Conservation (phyloP, 1,140 invertebrate genomes). For the Listronotus oregonensis region DNA sequence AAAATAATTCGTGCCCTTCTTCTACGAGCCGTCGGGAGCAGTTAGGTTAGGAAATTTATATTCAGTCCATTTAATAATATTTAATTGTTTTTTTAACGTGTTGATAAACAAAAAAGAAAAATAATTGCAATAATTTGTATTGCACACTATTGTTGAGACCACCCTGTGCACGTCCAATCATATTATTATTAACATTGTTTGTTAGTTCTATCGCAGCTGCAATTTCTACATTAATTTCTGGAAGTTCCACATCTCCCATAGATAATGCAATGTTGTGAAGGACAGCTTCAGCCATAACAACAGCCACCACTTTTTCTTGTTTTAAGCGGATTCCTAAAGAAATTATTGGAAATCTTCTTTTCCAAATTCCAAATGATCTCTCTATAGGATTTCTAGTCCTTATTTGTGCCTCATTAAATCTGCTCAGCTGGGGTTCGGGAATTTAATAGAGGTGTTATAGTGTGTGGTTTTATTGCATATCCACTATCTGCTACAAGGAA, state of each 20-base stretch:
- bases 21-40: no score
- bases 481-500: constrained; percentile 3
- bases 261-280: neutral
- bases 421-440: neutral
- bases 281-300: neutral
- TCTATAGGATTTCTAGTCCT: neutral
- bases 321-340: neutral
- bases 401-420: constrained; percentile 1
- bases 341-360: constrained; percentile 8
- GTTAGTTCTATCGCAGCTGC: neutral
- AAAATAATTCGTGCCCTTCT: no score
- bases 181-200: neutral
- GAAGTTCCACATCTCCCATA: neutral
- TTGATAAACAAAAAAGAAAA: no score
- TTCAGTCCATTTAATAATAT: no score
- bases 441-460: constrained; percentile 6
- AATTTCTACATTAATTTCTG: neutral
- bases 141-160: neutral
- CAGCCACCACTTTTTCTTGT: neutral
- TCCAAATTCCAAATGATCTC: constrained; percentile 22
- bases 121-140: no score
- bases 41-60: no score
- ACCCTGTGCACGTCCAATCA: neutral
- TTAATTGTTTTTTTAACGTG: no score
- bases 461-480: neutral